These are phyloP conservation scores for Gephyroberyx darwinii DNA, from an alignment of 2,797 vertebrate genomes.

Conservation along the genomic window DNA sequence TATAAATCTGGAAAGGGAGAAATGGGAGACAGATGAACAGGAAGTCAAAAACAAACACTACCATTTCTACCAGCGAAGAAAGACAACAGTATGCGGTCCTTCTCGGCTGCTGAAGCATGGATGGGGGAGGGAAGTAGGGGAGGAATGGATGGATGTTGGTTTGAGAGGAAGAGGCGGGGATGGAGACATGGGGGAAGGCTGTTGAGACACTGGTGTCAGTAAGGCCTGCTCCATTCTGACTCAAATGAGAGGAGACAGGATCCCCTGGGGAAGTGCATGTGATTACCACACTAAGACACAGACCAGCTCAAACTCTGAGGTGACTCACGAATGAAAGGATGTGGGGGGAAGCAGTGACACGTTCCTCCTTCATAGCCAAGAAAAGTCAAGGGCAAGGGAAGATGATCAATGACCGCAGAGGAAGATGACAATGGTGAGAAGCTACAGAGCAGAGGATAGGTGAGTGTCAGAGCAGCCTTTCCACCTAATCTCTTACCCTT, in stretches of 20 bases:
- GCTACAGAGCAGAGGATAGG: not conserved
- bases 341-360: slow-evolving; percentile 11
- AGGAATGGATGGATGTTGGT: not conserved
- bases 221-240: slow-evolving; percentile 11
- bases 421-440: slow-evolving; percentile 16
- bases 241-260: slow-evolving; percentile 20
- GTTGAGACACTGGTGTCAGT: slow-evolving; percentile 2
- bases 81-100: not conserved
- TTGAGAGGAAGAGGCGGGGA: not conserved
- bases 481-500: not conserved
- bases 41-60: not conserved
- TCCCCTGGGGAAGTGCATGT: slow-evolving; percentile 13
- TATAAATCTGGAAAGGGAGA: too few species aligned
- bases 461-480: not conserved
- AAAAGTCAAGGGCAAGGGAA: slow-evolving; percentile 12
- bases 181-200: not conserved
- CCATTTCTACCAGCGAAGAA: not conserved
- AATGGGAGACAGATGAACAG: too few species aligned
- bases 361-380: not conserved
- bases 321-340: slow-evolving; percentile 44
- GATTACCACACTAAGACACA: slow-evolving; percentile 20
- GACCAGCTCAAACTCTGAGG: slow-evolving; percentile 5
- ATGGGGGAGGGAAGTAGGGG: not conserved
- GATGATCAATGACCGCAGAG: not conserved
- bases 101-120: not conserved